These are phyloP conservation scores for Megaceryle alcyon DNA, from an alignment of 2,797 vertebrate genomes.

Conservation along the genomic window DNA sequence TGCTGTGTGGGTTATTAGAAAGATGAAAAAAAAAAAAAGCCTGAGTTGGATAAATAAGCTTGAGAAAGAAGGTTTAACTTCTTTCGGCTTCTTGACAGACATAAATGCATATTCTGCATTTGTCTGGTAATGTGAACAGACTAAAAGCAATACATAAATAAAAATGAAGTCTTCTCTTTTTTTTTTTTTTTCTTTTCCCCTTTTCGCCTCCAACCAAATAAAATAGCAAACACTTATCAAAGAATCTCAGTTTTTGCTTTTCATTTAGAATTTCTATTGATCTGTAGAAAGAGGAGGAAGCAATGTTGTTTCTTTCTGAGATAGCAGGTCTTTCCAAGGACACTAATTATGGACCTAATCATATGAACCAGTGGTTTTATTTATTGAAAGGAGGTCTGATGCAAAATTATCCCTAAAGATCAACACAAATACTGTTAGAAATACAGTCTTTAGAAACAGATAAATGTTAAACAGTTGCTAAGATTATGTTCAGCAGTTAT, in stretches of 20 bases:
- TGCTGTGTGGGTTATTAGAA: not conserved
- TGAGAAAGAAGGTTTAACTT: not conserved
- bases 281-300: not conserved
- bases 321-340: not conserved
- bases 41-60: not conserved
- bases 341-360: accelerated
- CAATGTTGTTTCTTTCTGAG: not conserved
- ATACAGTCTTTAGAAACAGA: not conserved
- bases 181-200: too few relatives aligned
- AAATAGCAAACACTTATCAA: not conserved
- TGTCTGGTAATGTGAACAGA: not conserved
- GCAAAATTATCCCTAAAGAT: not conserved
- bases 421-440: not conserved
- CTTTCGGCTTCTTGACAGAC: not conserved
- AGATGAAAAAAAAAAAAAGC: not conserved
- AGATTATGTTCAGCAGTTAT: not conserved
- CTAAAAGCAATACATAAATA: not conserved
- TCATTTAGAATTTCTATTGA: not conserved
- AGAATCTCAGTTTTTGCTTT: not conserved
- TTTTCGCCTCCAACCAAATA: not conserved
- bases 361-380: not conserved
- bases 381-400: not conserved
- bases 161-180: accelerated
- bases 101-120: not conserved
- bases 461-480: not conserved